Conservation (phyloP, 2,797 vertebrate species). For the Orientallactaga sibirica region DNA sequence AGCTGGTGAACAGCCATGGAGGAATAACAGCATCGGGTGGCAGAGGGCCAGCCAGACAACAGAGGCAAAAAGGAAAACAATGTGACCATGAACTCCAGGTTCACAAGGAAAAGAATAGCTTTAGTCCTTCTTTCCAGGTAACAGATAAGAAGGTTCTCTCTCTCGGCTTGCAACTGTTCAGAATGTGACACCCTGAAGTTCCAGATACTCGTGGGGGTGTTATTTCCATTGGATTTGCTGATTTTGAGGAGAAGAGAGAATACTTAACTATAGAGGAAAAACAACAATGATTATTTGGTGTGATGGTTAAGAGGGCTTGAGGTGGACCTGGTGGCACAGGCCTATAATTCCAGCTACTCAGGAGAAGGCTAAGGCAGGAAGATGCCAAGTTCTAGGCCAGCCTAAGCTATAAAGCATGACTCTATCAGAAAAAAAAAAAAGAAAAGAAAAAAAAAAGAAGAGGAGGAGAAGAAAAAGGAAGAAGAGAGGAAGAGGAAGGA, state of each 20-base stretch:
- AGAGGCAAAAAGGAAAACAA: conserved; percentile 47
- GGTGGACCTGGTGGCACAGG: neutral
- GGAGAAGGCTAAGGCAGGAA: neutral
- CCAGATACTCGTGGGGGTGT: neutral
- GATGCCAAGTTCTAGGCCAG: neutral
- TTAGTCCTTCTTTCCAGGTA: neutral
- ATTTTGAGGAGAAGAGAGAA: neutral
- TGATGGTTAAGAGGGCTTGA: neutral
- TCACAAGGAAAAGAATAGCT: conserved; percentile 28
- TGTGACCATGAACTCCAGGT: neutral
- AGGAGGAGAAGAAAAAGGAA: too few relatives aligned
- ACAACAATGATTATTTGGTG: neutral
- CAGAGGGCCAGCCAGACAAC: neutral
- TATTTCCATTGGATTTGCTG: neutral
- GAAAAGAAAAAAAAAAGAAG: too few relatives aligned
- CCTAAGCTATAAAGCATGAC: neutral
- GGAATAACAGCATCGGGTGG: conserved; percentile 30
- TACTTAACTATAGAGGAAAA: neutral
- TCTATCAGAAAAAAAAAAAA: neutral
- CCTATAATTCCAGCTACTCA: too few relatives aligned
- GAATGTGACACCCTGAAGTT: neutral
- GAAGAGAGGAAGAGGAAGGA: neutral
- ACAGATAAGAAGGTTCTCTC: neutral
- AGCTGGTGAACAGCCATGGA: neutral
- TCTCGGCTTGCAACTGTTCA: neutral